Evolutionary conservation across 2,888 invertebrate species (phyloP).

Genomic region (Zele albiditarsus): DNA sequence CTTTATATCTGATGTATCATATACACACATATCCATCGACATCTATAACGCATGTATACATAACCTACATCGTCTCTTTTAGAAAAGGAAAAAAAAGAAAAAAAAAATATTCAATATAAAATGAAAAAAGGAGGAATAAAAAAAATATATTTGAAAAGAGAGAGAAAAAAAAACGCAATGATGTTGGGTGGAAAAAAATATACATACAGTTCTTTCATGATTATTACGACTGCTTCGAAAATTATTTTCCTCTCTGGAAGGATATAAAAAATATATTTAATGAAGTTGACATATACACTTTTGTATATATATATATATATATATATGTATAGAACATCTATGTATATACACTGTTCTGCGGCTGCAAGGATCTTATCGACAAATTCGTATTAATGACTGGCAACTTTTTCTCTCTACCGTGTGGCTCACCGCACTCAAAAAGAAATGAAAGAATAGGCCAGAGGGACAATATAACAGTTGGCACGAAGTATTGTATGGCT

Average conservation of each 20-base stretch:
- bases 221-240: neutral
- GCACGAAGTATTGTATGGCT: conserved; percentile 42
- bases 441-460: neutral
- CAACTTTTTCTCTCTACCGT: conserved; percentile 55
- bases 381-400: conserved; percentile 70
- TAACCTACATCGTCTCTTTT: neutral
- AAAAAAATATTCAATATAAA: neutral
- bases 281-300: neutral
- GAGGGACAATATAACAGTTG: conserved; percentile 61
- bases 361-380: conserved; percentile 50
- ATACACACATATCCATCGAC: neutral
- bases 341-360: neutral
- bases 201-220: neutral
- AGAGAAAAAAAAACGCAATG: neutral
- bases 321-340: neutral
- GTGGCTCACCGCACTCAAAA: conserved; percentile 27
- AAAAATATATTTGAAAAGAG: too few species aligned
- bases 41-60: neutral
- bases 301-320: neutral
- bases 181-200: neutral
- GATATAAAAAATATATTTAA: neutral
- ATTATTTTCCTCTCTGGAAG: neutral
- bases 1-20: neutral
- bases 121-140: too few species aligned
- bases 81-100: neutral